phyloP scores from a whole-genome alignment of 2,797 vertebrate genomes.

The Falco peregrinus region DNA sequence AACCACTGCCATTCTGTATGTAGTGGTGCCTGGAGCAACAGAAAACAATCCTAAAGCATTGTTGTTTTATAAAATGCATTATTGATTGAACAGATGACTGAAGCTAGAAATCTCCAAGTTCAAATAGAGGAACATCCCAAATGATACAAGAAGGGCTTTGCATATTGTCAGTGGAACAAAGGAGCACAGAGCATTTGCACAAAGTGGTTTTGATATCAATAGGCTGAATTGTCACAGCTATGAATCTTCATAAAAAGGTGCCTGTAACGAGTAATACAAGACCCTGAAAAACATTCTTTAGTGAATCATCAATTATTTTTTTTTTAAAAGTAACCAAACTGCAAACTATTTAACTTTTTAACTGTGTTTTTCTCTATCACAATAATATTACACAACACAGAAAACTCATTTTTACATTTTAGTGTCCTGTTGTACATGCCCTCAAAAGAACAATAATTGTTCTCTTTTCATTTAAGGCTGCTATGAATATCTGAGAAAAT shows the following conservation, averaged over 20 bases:
- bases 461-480: slow-evolving; percentile 18
- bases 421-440: not conserved
- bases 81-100: not conserved
- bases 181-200: not conserved
- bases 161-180: slow-evolving; percentile 8
- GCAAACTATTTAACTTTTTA: slow-evolving; percentile 5
- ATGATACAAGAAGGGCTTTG: not conserved
- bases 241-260: slow-evolving; percentile 27
- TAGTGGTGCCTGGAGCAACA: not conserved
- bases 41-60: not conserved
- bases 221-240: slow-evolving; percentile 23
- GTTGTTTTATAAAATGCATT: not conserved
- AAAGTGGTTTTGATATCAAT: slow-evolving; percentile 44
- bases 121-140: not conserved
- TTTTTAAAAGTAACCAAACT: not conserved
- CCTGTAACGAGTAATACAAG: not conserved
- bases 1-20: not conserved
- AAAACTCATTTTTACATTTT: slow-evolving; percentile 2
- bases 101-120: not conserved
- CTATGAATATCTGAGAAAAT: slow-evolving; percentile 13
- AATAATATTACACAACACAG: not conserved
- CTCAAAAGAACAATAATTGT: not conserved
- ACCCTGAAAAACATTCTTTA: not conserved
- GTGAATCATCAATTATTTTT: not conserved
- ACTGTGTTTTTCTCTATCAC: not conserved